phyloP scores from a whole-genome alignment of 2,797 vertebrate species.

The Rallus crepitans region DNA sequence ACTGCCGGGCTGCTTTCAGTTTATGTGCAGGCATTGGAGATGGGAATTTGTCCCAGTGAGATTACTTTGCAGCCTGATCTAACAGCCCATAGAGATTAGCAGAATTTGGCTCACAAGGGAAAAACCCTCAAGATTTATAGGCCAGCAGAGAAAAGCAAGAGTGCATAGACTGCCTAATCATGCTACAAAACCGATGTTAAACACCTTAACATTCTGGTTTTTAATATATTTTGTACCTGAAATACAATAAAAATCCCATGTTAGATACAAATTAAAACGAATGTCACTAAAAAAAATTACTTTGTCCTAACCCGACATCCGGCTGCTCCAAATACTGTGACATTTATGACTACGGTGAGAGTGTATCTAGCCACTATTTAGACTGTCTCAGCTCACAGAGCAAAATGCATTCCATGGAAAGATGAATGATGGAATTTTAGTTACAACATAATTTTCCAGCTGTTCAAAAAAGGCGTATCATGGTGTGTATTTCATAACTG shows the following conservation, averaged over 20 bases:
- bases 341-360: constrained; percentile 6
- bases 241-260: constrained; percentile 1
- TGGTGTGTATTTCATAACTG: constrained; percentile 49
- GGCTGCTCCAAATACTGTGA: neutral
- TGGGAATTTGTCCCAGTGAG: neutral
- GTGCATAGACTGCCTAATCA: neutral
- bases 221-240: neutral
- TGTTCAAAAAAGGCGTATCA: constrained; percentile 39
- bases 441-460: constrained; percentile 64
- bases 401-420: constrained; percentile 58
- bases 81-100: neutral
- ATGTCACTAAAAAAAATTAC: neutral
- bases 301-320: constrained; percentile 28
- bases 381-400: constrained; percentile 11
- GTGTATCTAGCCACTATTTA: constrained; percentile 13
- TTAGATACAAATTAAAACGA: constrained; percentile 25
- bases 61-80: neutral
- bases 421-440: constrained; percentile 48
- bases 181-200: neutral
- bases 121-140: neutral
- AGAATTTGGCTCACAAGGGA: neutral
- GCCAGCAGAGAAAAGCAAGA: neutral
- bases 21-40: neutral
- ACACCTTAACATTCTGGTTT: neutral
- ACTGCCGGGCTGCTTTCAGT: neutral